phyloP scores from a whole-genome alignment of 2,888 invertebrate species.

The Podabrus alpinus region DNA sequence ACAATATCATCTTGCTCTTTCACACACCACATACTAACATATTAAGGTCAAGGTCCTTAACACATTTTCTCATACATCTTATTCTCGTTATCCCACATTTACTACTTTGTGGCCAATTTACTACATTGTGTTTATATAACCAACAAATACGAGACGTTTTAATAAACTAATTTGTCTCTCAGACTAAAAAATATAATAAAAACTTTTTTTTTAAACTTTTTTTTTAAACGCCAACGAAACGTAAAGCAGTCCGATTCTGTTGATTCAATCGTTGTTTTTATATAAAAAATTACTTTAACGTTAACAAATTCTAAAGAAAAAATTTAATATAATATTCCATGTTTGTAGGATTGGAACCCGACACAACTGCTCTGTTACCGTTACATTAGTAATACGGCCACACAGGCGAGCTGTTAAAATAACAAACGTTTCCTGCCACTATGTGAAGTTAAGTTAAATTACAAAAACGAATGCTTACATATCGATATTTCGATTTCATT shows the following conservation, averaged over 20 bases:
- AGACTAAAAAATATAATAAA: neutral
- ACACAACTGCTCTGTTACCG: neutral
- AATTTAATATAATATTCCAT: too few species aligned
- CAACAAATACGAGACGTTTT: neutral
- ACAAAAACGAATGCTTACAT: too few species aligned
- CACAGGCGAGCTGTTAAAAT: neutral
- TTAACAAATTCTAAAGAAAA: too few species aligned
- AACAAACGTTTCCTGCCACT: too few species aligned
- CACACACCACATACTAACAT: slow-evolving; percentile 20
- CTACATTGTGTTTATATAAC: neutral
- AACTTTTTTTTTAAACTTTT: neutral
- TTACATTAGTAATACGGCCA: neutral
- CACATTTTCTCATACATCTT: slow-evolving; percentile 19
- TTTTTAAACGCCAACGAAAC: neutral
- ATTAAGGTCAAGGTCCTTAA: slow-evolving; percentile 30
- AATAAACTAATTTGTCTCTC: neutral
- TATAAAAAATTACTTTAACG: too few species aligned
- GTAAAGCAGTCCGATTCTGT: too few species aligned
- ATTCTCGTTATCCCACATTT: slow-evolving; percentile 10
- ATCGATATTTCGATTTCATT: too few species aligned
- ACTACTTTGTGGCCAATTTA: slow-evolving; percentile 3
- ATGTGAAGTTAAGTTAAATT: too few species aligned
- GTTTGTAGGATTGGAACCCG: neutral
- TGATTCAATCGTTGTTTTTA: too few species aligned
- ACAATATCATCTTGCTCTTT: slow-evolving; percentile 28